Evolutionary conservation across 2,797 vertebrate genomes (phyloP), one percentile per base, ranked within the genome.

Genomic region (Acropternis orthonyx): DNA sequence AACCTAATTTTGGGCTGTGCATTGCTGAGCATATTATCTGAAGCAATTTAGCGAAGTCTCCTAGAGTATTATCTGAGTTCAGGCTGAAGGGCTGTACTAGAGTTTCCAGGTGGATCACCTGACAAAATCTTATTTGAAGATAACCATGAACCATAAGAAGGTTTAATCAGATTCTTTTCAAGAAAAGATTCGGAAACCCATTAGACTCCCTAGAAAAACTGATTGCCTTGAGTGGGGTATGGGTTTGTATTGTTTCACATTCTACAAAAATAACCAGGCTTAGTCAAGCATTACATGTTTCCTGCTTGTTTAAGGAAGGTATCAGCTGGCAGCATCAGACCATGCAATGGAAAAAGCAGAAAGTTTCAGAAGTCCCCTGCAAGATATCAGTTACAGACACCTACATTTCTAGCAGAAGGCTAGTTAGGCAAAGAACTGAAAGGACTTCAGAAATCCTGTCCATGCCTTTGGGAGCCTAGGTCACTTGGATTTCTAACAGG

Each of bases 91-190:
- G 43, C 46, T 87, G 61, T 85, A 63, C 41, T 54, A 91, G 44
- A 39, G 19, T 62, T 93, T 96, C 81, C 66, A 88, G 81, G 83
- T 73, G 55, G 83, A 76, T 58, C 26, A 61, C 51, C 62, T 88
- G 52, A 79, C 48, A 87, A 92, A 92, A 77, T 54, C 81, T 69
- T 79, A 46, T 69, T 69, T 68, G 48, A 80, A 92, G 88, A 49
- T 61, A 89, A 52, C 27, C 9, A 5, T 22, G 72, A 91, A n/a
- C 22, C 26, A 5, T 86, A 81, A 92, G 73, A 54, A 74, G 54
- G 15, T 46, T 77, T 92, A 89, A 77, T 51, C 79, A 93, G 85
- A 67, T 93, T 52, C 6, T 88, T 95, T 85, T 92, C 10, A 76
- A 85, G 14, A 41, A 89, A 58, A 74, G 46, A 26, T 88, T 80